Evolutionary conservation across 2,888 invertebrate genomes (phyloP).

Genomic region (Luffia ferchaultella): DNA sequence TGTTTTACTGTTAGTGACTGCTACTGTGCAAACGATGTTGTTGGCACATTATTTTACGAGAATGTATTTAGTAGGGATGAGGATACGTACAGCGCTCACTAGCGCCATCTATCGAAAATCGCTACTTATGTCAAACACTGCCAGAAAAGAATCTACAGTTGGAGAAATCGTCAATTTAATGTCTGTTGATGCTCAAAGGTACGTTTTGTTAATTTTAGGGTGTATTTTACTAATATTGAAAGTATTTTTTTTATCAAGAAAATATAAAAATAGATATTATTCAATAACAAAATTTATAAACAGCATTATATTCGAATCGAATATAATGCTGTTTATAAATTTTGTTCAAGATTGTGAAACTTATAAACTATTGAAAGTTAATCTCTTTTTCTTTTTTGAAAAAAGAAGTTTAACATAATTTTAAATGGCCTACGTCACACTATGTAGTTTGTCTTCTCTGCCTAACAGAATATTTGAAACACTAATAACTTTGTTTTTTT

Average conservation of each 20-base stretch:
- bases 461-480: too few species aligned
- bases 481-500: too few species aligned
- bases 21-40: slow-evolving; percentile 82
- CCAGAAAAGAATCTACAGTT: slow-evolving; percentile 83
- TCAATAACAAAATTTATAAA: neutral
- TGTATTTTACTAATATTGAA: slow-evolving; percentile 3
- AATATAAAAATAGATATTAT: neutral
- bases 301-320: too few species aligned
- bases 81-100: slow-evolving; percentile 88
- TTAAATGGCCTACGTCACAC: too few species aligned
- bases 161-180: slow-evolving; percentile 94
- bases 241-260: neutral
- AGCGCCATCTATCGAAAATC: slow-evolving; percentile 91
- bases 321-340: too few species aligned
- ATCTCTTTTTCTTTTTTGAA: too few species aligned
- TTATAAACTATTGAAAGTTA: too few species aligned
- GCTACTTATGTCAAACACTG: slow-evolving; percentile 78
- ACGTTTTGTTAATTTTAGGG: slow-evolving; percentile 14
- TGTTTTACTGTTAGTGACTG: slow-evolving; percentile 74
- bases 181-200: slow-evolving; percentile 90
- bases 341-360: too few species aligned
- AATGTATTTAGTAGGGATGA: slow-evolving; percentile 90
- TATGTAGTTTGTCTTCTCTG: too few species aligned
- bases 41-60: slow-evolving; percentile 91
- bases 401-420: too few species aligned